Evolutionary conservation across 2,888 invertebrate genomes (phyloP), one percentile per base, ranked within the genome.

Genomic region (Xanthorhoe designata): DNA sequence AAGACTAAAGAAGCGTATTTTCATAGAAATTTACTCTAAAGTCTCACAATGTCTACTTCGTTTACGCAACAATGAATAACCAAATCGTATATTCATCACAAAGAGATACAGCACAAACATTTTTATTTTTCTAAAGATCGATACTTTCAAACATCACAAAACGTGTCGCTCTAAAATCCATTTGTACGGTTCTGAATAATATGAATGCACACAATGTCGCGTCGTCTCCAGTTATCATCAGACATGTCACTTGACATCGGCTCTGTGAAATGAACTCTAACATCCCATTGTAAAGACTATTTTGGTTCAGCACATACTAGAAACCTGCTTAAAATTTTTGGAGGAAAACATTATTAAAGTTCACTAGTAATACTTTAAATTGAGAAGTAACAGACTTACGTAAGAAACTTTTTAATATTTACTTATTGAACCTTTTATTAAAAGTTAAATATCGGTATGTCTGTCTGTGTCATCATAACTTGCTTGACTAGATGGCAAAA

Each of bases 191-290:
- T 59, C 51, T 62, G 59, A 63, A 62, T 59, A 66, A 62, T 54
- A 42, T 66, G 59, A 66, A 63, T 59, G 59, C 54, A 59, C 45
- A 63, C 66, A 55, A 56, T 61, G 54, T 52, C 56, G 51, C 45
- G 42, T 57, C 64, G 24, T 49, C 66, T 50, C 53, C 15, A 18
- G 45, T 56, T 47, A 47, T 53, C 55, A 49, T 47, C 35, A 55
- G 47, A 29, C 49, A 15, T 66, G 52, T 38, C 57, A 61, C 35
- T 38, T n/a, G 53, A 38, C 19, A 35, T 19, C 49, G 38, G 38
- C 10, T 52, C 29, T 35, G 15, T 50, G 50, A 61, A 54, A 42
- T 61, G 42, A 50, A 17, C 53, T 61, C 29, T 66, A 50, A 29
- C 17, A 9, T 15, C 3, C 5, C 10, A n/a, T 10, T n/a, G 3